Percentiles rank a stretch among this genome's conserved stretches.
Conservation (phyloP, 1,140 invertebrate species). For the Littorina saxatilis region DNA sequence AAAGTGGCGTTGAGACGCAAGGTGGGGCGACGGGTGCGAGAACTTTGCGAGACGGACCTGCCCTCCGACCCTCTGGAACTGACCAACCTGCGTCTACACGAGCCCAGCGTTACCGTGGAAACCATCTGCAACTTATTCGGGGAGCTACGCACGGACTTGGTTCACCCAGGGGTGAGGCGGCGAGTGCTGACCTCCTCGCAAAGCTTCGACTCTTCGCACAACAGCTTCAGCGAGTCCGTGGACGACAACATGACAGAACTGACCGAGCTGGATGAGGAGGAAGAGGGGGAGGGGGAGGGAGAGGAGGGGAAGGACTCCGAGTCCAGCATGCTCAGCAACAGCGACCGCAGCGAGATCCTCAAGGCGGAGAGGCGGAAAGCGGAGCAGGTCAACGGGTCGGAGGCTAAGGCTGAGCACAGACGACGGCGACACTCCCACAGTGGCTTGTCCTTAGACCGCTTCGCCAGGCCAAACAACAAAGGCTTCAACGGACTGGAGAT, state of each 20-base stretch:
- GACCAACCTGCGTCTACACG: slow-evolving; percentile 47
- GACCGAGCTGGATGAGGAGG: slow-evolving; percentile 37
- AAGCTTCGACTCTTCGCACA: slow-evolving; percentile 30
- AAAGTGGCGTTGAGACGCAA: slow-evolving; percentile 66
- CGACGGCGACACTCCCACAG: slow-evolving; percentile 1
- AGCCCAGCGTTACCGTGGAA: slow-evolving; percentile 65
- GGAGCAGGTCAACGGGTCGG: background rate
- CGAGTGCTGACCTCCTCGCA: slow-evolving; percentile 13
- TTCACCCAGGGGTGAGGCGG: slow-evolving; percentile 6
- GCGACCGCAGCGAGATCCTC: slow-evolving; percentile 52
- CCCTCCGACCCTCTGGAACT: slow-evolving; percentile 47
- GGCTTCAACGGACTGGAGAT: background rate
- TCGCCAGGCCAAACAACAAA: background rate
- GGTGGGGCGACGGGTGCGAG: slow-evolving; percentile 66
- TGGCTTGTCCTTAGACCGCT: background rate
- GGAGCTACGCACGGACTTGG: slow-evolving; percentile 46
- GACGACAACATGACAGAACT: slow-evolving; percentile 47
- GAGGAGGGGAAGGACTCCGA: slow-evolving; percentile 39
- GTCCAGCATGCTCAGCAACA: slow-evolving; percentile 57
- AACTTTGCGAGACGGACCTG: slow-evolving; percentile 64
- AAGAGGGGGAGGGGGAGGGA: slow-evolving; percentile 44
- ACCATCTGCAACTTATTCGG: slow-evolving; percentile 70
- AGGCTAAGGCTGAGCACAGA: background rate
- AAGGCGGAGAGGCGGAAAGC: slow-evolving; percentile 45
- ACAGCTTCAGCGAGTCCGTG: slow-evolving; percentile 37